A percentile compares a stretch with the other conserved stretches of the same genome.
These are phyloP conservation scores for Apteryx mantelli DNA, from an alignment of 2,113 vertebrate species.

Conservation along the genomic window DNA sequence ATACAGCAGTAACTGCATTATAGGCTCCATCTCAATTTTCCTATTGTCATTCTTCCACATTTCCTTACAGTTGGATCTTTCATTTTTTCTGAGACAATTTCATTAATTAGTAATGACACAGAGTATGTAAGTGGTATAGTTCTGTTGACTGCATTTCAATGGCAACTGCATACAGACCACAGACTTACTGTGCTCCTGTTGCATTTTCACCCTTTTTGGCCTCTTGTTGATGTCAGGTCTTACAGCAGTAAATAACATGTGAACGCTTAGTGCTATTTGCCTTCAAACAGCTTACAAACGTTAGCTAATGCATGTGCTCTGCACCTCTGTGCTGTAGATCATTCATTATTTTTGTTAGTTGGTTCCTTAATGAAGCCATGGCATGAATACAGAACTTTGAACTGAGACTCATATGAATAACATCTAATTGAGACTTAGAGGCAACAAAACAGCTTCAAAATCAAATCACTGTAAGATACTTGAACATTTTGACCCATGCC, in stretches of 20 bases:
- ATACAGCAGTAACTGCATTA: background rate
- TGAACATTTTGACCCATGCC: background rate
- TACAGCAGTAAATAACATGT: background rate
- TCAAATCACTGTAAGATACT: background rate
- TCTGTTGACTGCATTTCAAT: constrained; percentile 15
- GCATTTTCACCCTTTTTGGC: background rate
- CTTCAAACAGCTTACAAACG: background rate
- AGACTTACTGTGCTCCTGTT: background rate
- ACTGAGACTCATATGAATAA: background rate
- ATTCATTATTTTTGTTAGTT: constrained; percentile 24
- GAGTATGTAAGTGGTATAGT: background rate
- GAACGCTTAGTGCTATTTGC: background rate
- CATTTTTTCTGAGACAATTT: constrained; percentile 4
- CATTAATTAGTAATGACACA: background rate
- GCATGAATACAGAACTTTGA: background rate
- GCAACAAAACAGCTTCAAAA: background rate
- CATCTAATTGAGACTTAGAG: background rate
- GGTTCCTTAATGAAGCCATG: background rate
- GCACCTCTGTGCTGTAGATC: background rate
- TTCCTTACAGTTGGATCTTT: background rate
- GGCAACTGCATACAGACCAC: background rate
- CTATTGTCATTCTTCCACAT: background rate
- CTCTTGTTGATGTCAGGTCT: background rate
- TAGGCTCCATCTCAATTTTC: background rate
- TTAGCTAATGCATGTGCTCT: background rate